Percentiles rank a stretch among this genome's conserved stretches.
Conservation (phyloP, 2,113 vertebrate species). For the Thomomys bottae region DNA sequence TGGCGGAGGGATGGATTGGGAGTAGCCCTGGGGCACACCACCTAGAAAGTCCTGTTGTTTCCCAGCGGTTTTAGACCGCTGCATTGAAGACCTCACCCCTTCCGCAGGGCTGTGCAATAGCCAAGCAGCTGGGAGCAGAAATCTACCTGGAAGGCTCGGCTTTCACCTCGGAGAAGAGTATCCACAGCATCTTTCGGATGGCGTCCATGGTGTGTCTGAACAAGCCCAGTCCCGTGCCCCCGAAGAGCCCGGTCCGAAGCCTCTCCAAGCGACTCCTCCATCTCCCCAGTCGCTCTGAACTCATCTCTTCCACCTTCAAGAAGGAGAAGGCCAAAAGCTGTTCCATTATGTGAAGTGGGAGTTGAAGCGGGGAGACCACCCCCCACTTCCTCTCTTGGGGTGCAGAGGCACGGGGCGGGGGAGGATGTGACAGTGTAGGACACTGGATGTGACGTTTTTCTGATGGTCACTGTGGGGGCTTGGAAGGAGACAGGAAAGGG, state of each 20-base stretch:
- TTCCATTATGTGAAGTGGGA: slow-evolving; percentile 92
- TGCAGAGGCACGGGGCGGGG: slow-evolving; percentile 76
- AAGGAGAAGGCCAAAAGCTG: slow-evolving; percentile 96
- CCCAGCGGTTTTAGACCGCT: background rate
- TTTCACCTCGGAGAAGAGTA: slow-evolving; percentile 96
- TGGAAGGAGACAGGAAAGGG: slow-evolving; percentile 66
- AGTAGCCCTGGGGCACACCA: background rate
- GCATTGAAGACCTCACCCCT: background rate
- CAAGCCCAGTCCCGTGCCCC: slow-evolving; percentile 83
- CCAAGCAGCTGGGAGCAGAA: slow-evolving; percentile 94
- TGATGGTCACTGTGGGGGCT: slow-evolving; percentile 67
- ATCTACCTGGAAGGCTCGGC: slow-evolving; percentile 95
- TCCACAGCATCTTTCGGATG: slow-evolving; percentile 94
- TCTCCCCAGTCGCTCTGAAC: slow-evolving; percentile 92
- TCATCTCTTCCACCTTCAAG: slow-evolving; percentile 94
- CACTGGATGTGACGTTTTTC: slow-evolving; percentile 71
- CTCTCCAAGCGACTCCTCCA: slow-evolving; percentile 95
- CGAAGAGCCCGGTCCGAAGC: slow-evolving; percentile 89
- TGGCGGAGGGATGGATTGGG: background rate
- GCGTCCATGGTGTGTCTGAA: slow-evolving; percentile 91
- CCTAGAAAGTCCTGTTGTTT: background rate
- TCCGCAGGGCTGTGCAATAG: slow-evolving; percentile 89
- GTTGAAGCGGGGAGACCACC: slow-evolving; percentile 35
- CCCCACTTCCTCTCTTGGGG: slow-evolving; percentile 76
- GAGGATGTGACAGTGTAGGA: slow-evolving; percentile 75